Base-by-base conservation (phyloP, 2,113 vertebrate genomes). In the Sisor rabdophorus region DNA sequence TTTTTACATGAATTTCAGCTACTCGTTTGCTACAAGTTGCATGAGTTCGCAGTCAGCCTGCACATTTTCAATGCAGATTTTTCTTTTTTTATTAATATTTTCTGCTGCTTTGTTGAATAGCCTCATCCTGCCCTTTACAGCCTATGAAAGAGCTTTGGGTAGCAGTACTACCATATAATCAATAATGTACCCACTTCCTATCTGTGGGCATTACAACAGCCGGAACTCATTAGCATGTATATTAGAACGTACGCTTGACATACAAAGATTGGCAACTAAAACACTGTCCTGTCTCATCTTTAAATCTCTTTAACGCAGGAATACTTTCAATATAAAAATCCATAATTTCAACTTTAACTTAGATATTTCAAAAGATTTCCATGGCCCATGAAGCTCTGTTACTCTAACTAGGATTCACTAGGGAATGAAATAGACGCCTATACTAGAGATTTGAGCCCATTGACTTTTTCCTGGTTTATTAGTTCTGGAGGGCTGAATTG, bases 271-370 rank as follows among this genome's bases (percentile, higher is more conserved):
- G 24, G 22, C 63, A 68, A 65, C 74, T 55, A 76, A 76, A 68
- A 76, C 53, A 58, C 19, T 68, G 74, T 68, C 74, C 74, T 76
- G 53, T 76, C 63, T 76, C 74, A 76, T 76, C 74, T 76, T 68
- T 53, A 58, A 76, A 68, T 76, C 74, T 68, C 64, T 76, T 76
- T 76, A 68, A 76, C 68, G 52, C 63, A 68, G 17, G 58, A 53
- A 76, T 44, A 67, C 74, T 76, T 68, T 76, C 52, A 67, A 76
- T 76, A 44, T 48, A 20, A n/a, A 65, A 76, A 76, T 76, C 36
- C 19, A 76, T 68, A 48, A 68, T 76, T 76, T 68, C 53, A 68
- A 24, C 58, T 53, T 68, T 40, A 58, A 56, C 63, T 76, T 47
- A 11, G 36, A 58, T 76, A 68, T 68, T 68, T 53, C 56, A 68